Conservation (phyloP, 2,113 vertebrate species). For the Lota lota region DNA sequence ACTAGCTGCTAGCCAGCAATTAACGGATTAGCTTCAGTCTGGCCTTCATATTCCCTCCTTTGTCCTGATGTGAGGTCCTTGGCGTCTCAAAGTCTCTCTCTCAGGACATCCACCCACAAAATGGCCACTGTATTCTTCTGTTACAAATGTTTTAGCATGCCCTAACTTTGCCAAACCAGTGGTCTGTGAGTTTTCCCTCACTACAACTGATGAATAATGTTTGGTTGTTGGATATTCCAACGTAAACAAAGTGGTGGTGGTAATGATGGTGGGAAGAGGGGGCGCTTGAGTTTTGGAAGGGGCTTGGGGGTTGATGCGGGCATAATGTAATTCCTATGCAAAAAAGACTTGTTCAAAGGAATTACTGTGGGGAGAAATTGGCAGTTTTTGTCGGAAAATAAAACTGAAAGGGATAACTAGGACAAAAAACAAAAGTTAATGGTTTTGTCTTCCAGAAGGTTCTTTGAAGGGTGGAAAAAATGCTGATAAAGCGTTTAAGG, state of each 20-base stretch:
- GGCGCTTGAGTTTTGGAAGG: neutral
- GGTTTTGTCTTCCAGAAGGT: slow-evolving; percentile 8
- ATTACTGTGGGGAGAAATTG: neutral
- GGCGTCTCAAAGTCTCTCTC: too few relatives aligned
- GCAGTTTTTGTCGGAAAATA: neutral
- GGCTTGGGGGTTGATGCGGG: too few relatives aligned
- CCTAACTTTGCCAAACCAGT: slow-evolving; percentile 24
- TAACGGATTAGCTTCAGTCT: too few relatives aligned
- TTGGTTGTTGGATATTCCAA: slow-evolving; percentile 12
- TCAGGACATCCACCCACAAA: too few relatives aligned
- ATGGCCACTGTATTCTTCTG: neutral
- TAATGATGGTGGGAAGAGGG: neutral
- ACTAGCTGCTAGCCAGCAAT: too few relatives aligned
- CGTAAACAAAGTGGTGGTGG: slow-evolving; percentile 13
- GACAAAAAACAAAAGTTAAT: slow-evolving; percentile 13
- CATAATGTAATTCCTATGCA: slow-evolving; percentile 10
- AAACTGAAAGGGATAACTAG: slow-evolving; percentile 14
- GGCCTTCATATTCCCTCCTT: too few relatives aligned
- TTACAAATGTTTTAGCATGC: slow-evolving; percentile 11
- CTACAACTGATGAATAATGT: slow-evolving; percentile 40
- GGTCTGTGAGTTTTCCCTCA: slow-evolving; percentile 18
- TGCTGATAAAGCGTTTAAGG: slow-evolving; percentile 24
- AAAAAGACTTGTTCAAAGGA: slow-evolving; percentile 18
- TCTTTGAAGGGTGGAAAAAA: slow-evolving; percentile 30
- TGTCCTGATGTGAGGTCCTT: too few relatives aligned